Base-by-base conservation (phyloP, 2,113 vertebrate species). In the Sclerurus mexicanus region DNA sequence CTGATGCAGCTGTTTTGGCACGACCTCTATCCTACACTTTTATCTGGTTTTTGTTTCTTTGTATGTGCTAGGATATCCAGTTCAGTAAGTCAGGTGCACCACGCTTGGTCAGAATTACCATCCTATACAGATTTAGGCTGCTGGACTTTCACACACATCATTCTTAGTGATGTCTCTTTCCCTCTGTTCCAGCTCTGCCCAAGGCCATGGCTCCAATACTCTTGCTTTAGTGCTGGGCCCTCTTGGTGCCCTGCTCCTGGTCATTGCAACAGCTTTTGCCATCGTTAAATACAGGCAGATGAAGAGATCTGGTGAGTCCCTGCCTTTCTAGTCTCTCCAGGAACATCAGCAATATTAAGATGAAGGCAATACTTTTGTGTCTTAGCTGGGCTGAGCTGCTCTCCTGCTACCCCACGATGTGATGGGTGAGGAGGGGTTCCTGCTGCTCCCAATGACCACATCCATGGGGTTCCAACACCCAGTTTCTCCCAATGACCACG, bases 251-350 rank as follows among this genome's bases (percentile, higher is more conserved):
- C 91, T 91, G 22, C 33, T 98, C 88, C 59, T 97, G 4, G 4
- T 97, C 23, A 69, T 91, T 0, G 87, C 10, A 1, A 33, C 95
- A 35, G 96, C 73, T 5, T 96, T 98, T 5, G 92, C 81, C 2
- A 11, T 98, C 3, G 56, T 97, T 37, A 98, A 92, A 67, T 97
- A 92, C 62, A 84, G 95, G 59, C 96, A 96, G 68, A 37, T 97
- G 74, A 98, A 79, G 86, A 96, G 97, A 16, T 96, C 98, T 5
- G 98, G 98, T 98, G 92, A 98, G 98, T 97, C 56, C 53, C 25
- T n/a, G 52, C 40, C 59, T 27, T 24, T 6, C 63, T 10, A 12
- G 4, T 4, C 69, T 37, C 77, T 6, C 35, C 1, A 4, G 39
- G 7, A n/a, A 6, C 0, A 0, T 6, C 63, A 22, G 31, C 14